Conservation (phyloP, 2,888 invertebrate genomes). For the Gastrophysa polygoni region DNA sequence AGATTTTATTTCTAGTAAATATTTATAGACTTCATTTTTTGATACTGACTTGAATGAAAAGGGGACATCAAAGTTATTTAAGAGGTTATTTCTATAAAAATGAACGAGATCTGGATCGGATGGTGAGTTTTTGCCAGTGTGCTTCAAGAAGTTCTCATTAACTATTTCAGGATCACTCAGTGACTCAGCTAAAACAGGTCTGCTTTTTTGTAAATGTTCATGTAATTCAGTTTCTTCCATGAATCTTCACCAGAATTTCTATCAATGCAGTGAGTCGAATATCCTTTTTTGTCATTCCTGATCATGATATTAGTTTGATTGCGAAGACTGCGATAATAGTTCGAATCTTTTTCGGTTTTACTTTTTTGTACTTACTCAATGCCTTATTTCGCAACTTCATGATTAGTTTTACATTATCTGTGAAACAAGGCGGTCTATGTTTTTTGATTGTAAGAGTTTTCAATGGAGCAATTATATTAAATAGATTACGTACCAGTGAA, state of each 20-base stretch:
- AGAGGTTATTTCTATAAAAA: too few species aligned
- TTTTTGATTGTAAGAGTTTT: neutral
- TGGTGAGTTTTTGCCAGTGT: neutral
- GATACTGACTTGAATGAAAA: neutral
- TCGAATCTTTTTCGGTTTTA: neutral
- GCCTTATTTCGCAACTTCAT: too few species aligned
- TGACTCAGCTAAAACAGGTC: neutral
- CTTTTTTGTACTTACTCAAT: neutral
- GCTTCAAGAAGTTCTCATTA: neutral
- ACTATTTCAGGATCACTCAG: neutral
- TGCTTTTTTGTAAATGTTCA: neutral
- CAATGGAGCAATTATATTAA: neutral
- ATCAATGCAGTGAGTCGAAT: too few species aligned
- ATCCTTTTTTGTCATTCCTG: too few species aligned
- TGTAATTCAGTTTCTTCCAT: neutral
- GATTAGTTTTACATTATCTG: neutral
- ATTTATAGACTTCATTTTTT: neutral
- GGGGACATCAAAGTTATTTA: too few species aligned
- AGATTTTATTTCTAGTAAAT: slow-evolving; percentile 4
- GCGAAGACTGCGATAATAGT: slow-evolving; percentile 1
- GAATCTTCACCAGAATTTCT: neutral
- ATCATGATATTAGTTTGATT: neutral
- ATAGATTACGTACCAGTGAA: neutral
- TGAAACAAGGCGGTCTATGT: neutral
- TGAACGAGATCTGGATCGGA: neutral